phyloP scores from a whole-genome alignment of 2,113 vertebrate species.

The Oriolus oriolus region DNA sequence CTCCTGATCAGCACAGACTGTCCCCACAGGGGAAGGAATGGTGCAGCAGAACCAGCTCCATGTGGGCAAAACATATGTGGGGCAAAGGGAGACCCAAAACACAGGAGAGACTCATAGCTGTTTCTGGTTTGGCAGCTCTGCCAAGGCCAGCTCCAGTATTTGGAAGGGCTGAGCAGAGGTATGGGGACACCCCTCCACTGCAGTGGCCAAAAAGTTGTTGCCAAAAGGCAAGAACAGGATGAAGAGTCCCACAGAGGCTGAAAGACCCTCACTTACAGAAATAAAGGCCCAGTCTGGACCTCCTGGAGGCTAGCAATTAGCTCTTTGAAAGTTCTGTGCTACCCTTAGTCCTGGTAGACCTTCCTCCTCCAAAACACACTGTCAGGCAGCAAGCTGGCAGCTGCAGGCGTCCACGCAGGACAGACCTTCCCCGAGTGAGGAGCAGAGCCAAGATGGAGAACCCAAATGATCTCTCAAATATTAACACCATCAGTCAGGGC shows the following conservation, averaged over 20 bases:
- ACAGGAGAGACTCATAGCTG: background rate
- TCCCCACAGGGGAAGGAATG: background rate
- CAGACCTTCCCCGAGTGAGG: background rate
- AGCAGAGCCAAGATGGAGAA: background rate
- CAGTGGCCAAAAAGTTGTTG: background rate
- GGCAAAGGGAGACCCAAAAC: background rate
- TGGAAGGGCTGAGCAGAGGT: background rate
- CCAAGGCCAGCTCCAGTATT: background rate
- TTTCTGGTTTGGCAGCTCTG: background rate
- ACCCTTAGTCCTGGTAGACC: background rate
- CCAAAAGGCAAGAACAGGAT: background rate
- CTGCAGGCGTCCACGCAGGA: background rate
- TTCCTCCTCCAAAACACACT: background rate
- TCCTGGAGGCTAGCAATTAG: background rate
- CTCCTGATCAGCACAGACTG: rapidly evolving
- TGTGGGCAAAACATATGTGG: rapidly evolving
- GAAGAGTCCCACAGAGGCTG: background rate
- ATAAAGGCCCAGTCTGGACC: background rate
- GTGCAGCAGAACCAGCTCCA: background rate
- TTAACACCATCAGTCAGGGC: constrained; percentile 31
- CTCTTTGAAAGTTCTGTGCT: background rate
- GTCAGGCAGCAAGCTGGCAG: background rate
- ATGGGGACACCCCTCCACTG: background rate
- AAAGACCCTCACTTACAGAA: background rate
- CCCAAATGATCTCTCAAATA: constrained; percentile 43